Conservation (phyloP, 1,140 invertebrate species). For the Drosophila albomicans region DNA sequence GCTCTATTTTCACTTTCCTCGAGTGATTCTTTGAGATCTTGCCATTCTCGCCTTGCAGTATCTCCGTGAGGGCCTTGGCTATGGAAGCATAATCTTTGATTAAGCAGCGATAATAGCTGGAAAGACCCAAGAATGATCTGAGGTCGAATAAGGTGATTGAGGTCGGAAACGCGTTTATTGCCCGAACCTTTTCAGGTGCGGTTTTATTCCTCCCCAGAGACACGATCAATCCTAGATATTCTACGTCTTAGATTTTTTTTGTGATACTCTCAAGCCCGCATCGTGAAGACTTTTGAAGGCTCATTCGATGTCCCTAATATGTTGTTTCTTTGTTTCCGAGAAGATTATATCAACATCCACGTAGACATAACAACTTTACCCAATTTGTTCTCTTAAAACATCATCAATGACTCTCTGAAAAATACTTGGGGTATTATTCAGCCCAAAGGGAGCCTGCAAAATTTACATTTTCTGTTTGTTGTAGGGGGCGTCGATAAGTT, state of each 20-base stretch:
- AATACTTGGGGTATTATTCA: no score
- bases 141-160: slow-evolving; percentile 13
- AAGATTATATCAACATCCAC: slow-evolving; percentile 20
- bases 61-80: slow-evolving; percentile 10
- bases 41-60: slow-evolving; percentile 27
- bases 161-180: slow-evolving; percentile 12
- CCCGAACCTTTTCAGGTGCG: slow-evolving; percentile 20
- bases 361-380: slow-evolving; percentile 20
- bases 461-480: slow-evolving; percentile 8
- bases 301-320: slow-evolving; percentile 17
- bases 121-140: slow-evolving; percentile 17
- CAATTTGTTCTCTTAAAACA: slow-evolving; percentile 21
- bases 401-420: slow-evolving; percentile 8
- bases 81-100: slow-evolving; percentile 18
- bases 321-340: slow-evolving; percentile 11
- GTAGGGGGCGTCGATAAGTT: no score
- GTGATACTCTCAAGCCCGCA: slow-evolving; percentile 26
- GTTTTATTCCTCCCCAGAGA: slow-evolving; percentile 4
- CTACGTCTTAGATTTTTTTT: slow-evolving; percentile 16
- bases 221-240: slow-evolving; percentile 27
- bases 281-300: slow-evolving; percentile 19
- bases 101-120: slow-evolving; percentile 27
- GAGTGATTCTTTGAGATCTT: slow-evolving; percentile 14
- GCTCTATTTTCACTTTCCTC: slow-evolving; percentile 18
- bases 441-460: slow-evolving; percentile 13